Evolutionary conservation across 2,113 vertebrate species (phyloP).

Genomic region (Oncorhynchus mykiss): DNA sequence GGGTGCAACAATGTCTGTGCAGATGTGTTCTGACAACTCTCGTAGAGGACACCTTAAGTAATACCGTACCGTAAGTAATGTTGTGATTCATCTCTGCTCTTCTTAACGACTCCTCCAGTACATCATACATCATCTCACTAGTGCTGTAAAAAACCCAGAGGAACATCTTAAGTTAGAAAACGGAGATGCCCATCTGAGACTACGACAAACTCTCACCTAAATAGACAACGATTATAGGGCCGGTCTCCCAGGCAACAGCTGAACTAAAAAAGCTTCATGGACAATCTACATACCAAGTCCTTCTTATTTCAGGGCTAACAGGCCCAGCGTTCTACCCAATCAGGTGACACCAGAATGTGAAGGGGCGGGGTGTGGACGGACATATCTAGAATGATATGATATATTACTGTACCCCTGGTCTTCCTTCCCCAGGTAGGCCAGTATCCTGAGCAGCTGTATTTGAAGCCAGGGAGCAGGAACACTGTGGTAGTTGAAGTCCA

Average conservation of each 20-base stretch:
- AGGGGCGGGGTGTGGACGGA: no score
- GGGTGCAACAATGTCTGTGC: not conserved
- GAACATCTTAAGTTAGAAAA: not conserved
- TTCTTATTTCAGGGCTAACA: no score
- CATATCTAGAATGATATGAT: not conserved
- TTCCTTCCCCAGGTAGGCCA: conserved; percentile 89
- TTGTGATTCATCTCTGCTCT: conserved; percentile 99
- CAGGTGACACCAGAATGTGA: no score
- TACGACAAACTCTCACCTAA: not conserved
- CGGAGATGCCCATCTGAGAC: not conserved
- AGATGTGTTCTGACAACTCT: not conserved
- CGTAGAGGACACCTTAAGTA: not conserved
- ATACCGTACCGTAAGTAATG: conserved; percentile 88
- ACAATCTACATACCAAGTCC: not conserved
- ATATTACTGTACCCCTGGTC: conserved; percentile 80
- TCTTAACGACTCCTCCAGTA: conserved; percentile 93
- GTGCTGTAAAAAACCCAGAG: conserved; percentile 71
- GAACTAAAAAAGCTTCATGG: no score
- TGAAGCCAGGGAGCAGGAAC: conserved; percentile 96
- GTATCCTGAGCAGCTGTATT: conserved; percentile 92
- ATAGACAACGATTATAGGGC: no score
- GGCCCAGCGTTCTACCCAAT: no score
- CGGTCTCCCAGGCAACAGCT: no score
- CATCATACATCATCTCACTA: conserved; percentile 93
- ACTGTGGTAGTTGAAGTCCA: conserved; percentile 94